These are phyloP conservation scores for Oscheius onirici DNA, from an alignment of 2,888 invertebrate genomes.

Conservation along the genomic window DNA sequence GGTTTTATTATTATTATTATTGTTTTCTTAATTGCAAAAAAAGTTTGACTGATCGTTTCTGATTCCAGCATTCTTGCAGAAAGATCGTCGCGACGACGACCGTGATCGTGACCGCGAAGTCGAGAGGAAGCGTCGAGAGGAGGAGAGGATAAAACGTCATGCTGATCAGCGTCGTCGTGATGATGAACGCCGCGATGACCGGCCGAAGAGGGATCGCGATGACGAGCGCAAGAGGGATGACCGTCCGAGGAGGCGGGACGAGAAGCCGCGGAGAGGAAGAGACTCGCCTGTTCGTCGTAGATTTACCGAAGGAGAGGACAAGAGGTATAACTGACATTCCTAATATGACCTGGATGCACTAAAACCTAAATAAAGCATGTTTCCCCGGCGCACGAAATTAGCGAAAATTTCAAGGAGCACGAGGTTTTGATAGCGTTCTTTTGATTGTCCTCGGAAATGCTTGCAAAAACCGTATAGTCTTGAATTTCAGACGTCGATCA, in stretches of 20 bases:
- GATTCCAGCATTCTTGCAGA: conserved; percentile 19
- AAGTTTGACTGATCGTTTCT: background rate
- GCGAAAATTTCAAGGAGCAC: no score
- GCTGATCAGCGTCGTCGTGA: conserved; percentile 23
- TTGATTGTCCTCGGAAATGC: background rate
- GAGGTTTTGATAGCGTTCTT: background rate
- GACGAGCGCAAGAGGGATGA: conserved; percentile 16
- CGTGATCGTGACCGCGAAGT: conserved; percentile 25
- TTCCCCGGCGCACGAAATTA: no score
- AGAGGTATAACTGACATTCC: no score
- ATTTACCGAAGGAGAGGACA: conserved; percentile 37
- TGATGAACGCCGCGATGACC: conserved; percentile 22
- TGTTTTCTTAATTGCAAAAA: background rate
- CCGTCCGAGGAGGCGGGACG: background rate
- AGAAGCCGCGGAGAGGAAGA: conserved; percentile 12
- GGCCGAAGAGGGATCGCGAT: background rate
- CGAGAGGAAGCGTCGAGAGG: conserved; percentile 24
- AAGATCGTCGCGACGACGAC: conserved; percentile 24
- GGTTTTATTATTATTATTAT: no score
- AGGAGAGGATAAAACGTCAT: conserved; percentile 26
- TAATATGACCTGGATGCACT: no score
- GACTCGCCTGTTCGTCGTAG: conserved; percentile 32
- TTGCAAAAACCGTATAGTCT: no score
- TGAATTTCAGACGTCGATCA: conserved; percentile 23
- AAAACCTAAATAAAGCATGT: no score